Percentiles rank a stretch among this genome's conserved stretches.
Evolutionary conservation across 2,113 vertebrate species (phyloP).

Genomic region (Tetrao urogallus): DNA sequence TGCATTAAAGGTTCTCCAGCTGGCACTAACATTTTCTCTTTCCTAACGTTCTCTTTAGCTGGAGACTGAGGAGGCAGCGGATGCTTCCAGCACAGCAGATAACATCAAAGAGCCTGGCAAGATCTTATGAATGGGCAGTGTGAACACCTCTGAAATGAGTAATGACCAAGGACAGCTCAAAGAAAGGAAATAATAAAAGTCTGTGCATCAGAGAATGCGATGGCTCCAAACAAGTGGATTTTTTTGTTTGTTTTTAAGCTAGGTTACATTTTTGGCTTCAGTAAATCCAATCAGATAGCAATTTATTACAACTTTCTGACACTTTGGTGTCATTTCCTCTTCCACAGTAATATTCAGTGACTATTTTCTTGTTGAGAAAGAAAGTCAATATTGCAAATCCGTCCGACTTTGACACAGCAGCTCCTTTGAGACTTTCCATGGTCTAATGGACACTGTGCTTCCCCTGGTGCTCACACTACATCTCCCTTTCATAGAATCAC

Average conservation of each 20-base stretch:
- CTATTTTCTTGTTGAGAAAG: conserved; percentile 41
- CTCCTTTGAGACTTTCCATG: neutral
- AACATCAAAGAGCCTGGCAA: neutral
- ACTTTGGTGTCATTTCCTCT: conserved; percentile 29
- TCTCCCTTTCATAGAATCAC: neutral
- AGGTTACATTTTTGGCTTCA: conserved; percentile 15
- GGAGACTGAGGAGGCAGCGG: too few species aligned
- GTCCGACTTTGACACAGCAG: neutral
- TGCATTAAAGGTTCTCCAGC: neutral
- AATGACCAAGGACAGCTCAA: neutral
- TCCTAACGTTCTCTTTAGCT: neutral
- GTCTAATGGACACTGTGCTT: neutral
- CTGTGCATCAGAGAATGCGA: neutral
- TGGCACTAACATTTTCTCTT: neutral
- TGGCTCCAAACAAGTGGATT: neutral
- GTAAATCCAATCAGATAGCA: conserved; percentile 36
- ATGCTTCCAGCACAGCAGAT: neutral
- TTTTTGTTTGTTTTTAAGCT: neutral
- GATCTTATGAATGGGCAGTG: neutral
- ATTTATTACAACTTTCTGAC: conserved; percentile 34
- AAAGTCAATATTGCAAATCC: conserved; percentile 29
- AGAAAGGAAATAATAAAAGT: neutral
- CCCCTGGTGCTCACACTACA: neutral
- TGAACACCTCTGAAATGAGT: neutral
- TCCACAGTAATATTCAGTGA: conserved; percentile 38